phyloP scores from a whole-genome alignment of 2,888 invertebrate genomes.

The Tachina grossa region DNA sequence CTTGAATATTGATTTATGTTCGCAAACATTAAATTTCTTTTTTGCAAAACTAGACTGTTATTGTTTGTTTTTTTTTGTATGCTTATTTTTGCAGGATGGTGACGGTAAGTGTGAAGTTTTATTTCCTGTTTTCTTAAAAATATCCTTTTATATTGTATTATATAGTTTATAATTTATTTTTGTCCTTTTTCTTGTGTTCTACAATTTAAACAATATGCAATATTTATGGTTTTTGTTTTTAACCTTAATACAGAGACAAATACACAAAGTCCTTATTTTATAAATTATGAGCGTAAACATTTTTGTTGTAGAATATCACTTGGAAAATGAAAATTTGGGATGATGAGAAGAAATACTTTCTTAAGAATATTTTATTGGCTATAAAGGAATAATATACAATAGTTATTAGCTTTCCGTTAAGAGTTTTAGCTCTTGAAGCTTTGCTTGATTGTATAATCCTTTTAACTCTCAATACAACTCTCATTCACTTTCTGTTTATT shows the following conservation, averaged over 20 bases:
- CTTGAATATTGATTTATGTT: slow-evolving; percentile 61
- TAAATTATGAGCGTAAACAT: slow-evolving; percentile 55
- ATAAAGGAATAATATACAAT: slow-evolving; percentile 12
- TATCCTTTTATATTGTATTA: slow-evolving; percentile 25
- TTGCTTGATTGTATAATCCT: neutral
- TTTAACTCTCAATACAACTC: too few relatives aligned
- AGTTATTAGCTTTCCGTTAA: slow-evolving; percentile 24
- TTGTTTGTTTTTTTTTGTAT: neutral
- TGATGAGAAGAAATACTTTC: neutral
- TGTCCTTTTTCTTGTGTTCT: slow-evolving; percentile 20
- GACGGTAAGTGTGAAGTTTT: slow-evolving; percentile 51
- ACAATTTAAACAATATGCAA: slow-evolving; percentile 28
- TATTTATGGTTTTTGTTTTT: slow-evolving; percentile 39
- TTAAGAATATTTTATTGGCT: neutral
- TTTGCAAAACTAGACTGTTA: neutral
- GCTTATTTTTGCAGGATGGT: slow-evolving; percentile 30
- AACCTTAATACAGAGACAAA: neutral
- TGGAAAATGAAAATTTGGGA: neutral
- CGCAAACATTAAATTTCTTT: slow-evolving; percentile 30
- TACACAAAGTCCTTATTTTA: slow-evolving; percentile 11
- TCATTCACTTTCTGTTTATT: neutral
- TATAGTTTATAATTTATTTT: slow-evolving; percentile 62
- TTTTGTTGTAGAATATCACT: neutral
- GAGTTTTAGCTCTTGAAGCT: neutral
- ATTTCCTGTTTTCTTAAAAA: slow-evolving; percentile 48